Evolutionary conservation across 2,113 vertebrate species (phyloP), one percentile per base, ranked within the genome.

Genomic region (Sterna hirundo): DNA sequence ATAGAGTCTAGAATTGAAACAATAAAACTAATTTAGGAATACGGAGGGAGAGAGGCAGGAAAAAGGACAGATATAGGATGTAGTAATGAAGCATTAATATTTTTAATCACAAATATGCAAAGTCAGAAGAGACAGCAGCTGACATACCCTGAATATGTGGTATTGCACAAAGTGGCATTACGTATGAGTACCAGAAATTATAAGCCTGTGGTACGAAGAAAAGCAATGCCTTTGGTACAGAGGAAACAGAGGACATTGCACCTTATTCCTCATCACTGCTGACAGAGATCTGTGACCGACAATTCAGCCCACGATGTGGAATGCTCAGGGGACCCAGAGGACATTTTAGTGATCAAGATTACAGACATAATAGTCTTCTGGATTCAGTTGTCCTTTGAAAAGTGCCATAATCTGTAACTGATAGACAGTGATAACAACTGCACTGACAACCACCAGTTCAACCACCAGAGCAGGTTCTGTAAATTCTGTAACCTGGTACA

Each of bases 1-100:
- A 93, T 88, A 98, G 97, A 47, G 99, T 99, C 99, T 99, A 93
- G 83, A 95, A 97, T 77, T 74, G 47, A 95, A 94, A 83, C 55
- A 95, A 40, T 23, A 76, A 60, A 27, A 88, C 46, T 66, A 17
- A 27, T 49, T 94, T 77, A 96, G 62, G 25, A 91, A 91, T 22
- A 84, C 0, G 0, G 51, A 82, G 15, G 4, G 13, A 46, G 13
- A 46, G 27, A 65, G 34, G 30, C 21, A 90, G 9, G 18, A 6
- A 69, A 32, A 80, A 58, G 7, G 47, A 88, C 23, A 83, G n/a
- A 27, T 52, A 15, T 2, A 83, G 34, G 17, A 76, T 46, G 14
- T 22, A 62, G n/a, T 42, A 7, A 78, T 21, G 38, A 84, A 86
- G 18, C 29, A 86, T 36, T 68, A 64, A 11, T 64, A 30, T 36